Evolutionary conservation across 2,888 invertebrate species (phyloP).

Genomic region (Meloe dianella): DNA sequence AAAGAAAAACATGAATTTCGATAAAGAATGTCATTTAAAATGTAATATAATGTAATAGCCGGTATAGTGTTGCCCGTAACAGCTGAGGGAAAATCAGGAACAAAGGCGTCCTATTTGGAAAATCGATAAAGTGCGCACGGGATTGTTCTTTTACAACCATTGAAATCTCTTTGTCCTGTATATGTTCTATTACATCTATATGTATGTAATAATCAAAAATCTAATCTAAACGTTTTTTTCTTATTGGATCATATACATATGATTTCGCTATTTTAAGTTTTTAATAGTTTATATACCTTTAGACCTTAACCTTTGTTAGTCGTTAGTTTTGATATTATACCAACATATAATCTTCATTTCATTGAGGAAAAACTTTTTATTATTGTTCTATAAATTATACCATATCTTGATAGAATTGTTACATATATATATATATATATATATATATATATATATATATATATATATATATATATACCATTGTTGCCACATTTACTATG

Average conservation of each 20-base stretch:
- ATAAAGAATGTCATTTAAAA: not conserved
- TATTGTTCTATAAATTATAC: not conserved
- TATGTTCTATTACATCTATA: not conserved
- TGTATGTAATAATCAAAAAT: not conserved
- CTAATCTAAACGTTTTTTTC: not conserved
- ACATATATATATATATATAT: not conserved
- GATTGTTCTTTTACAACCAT: slow-evolving; percentile 27
- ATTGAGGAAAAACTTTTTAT: not conserved
- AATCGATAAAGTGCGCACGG: slow-evolving; percentile 33
- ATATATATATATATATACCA: too few relatives aligned
- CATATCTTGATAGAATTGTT: not conserved
- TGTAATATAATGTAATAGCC: not conserved
- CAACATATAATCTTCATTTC: not conserved
- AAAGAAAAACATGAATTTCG: not conserved
- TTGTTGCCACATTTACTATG: slow-evolving; percentile 26
- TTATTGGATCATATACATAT: not conserved
- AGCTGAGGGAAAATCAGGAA: slow-evolving; percentile 30
- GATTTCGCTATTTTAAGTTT: not conserved
- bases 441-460: too few relatives aligned
- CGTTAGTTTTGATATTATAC: not conserved
- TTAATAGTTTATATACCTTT: not conserved
- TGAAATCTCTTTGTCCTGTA: slow-evolving; percentile 21
- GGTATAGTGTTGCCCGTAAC: slow-evolving; percentile 11
- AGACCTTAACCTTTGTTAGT: slow-evolving; percentile 3
- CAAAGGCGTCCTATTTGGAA: slow-evolving; percentile 31